Conservation (phyloP, 2,888 invertebrate species). For the Leptopilina syphax region DNA sequence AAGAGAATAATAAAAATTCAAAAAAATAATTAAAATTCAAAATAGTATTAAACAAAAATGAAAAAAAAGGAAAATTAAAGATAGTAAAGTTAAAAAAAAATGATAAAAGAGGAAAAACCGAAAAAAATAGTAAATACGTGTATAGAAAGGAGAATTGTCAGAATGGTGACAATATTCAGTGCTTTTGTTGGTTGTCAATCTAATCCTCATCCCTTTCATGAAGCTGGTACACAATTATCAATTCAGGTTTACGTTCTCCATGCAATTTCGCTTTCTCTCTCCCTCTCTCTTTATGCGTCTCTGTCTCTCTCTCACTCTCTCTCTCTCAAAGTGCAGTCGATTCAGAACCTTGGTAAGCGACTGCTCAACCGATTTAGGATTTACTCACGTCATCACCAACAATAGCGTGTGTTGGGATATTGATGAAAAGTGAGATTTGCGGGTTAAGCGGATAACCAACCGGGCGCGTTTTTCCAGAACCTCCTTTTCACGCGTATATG, state of each 20-base stretch:
- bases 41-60: too few species aligned
- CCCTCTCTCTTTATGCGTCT: not conserved
- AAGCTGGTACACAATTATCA: constrained; percentile 35
- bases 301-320: too few species aligned
- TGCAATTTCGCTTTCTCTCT: constrained; percentile 8
- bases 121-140: too few species aligned
- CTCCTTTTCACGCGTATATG: constrained; percentile 22
- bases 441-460: constrained; percentile 39
- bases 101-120: too few species aligned
- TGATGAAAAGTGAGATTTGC: constrained; percentile 37
- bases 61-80: too few species aligned
- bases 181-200: constrained; percentile 24
- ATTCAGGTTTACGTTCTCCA: constrained; percentile 34
- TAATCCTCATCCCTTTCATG: constrained; percentile 31
- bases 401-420: constrained; percentile 40
- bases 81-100: too few species aligned
- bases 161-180: constrained; percentile 1
- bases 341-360: constrained; percentile 35
- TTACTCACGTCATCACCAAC: constrained; percentile 39
- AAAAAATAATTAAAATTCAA: too few species aligned
- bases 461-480: constrained; percentile 14
- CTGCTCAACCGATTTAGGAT: constrained; percentile 40
- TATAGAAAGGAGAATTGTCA: too few species aligned
- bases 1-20: too few species aligned
- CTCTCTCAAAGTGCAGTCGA: constrained; percentile 33